Percentiles rank a stretch among this genome's conserved stretches.
Conservation (phyloP, 2,797 vertebrate species). For the Acanthurus tractus region DNA sequence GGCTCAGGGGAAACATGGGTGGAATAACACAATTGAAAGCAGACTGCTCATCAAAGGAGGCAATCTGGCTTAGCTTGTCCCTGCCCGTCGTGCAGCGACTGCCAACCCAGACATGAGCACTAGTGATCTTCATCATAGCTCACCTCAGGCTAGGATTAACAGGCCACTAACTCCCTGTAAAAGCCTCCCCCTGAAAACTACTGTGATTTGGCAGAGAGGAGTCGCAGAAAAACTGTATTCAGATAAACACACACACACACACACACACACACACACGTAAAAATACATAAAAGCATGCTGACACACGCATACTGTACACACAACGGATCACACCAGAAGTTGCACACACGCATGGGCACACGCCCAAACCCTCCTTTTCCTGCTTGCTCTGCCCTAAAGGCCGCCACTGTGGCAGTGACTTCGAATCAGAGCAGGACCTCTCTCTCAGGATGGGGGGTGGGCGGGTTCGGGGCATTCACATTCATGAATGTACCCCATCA, state of each 20-base stretch:
- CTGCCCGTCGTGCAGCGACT: conserved; percentile 61
- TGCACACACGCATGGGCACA: conserved; percentile 14
- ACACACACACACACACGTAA: conserved; percentile 6
- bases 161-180: conserved; percentile 74
- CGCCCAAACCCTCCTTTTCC: conserved; percentile 35
- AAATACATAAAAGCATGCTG: conserved; percentile 27
- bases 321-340: conserved; percentile 18
- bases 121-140: conserved; percentile 78
- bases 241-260: conserved; percentile 24
- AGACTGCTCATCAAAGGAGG: conserved; percentile 81
- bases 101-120: conserved; percentile 75
- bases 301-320: conserved; percentile 14
- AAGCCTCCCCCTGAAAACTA: conserved; percentile 60
- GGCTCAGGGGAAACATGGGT: conserved; percentile 69
- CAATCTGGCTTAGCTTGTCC: conserved; percentile 79
- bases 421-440: conserved; percentile 50
- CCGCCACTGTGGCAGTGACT: conserved; percentile 29
- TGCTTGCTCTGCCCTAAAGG: conserved; percentile 29
- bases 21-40: conserved; percentile 77
- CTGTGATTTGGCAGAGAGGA: conserved; percentile 45
- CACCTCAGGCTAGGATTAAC: conserved; percentile 82
- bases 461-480: conserved; percentile 37
- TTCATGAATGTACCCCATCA: conserved; percentile 57
- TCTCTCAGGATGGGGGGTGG: conserved; percentile 38
- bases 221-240: conserved; percentile 24